Conservation (phyloP, 30 jellyfish, hydroid and myxozoan genomes). For the Turritopsis rubra region DNA sequence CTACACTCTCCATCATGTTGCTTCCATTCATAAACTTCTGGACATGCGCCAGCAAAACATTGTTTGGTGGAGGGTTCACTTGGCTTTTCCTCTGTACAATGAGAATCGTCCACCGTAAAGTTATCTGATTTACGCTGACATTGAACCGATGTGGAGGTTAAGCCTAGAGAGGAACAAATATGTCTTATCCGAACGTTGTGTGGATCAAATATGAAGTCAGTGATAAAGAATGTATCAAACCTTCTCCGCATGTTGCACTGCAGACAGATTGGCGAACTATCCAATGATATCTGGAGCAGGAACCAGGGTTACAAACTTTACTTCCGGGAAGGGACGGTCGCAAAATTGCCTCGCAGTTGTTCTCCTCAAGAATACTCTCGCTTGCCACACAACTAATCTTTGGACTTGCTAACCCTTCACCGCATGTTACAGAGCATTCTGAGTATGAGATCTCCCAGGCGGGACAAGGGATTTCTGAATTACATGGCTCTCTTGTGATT, state of each 20-base stretch:
- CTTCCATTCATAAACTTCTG: constrained; percentile 31
- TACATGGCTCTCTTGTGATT: constrained; percentile 34
- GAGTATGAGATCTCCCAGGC: constrained; percentile 45
- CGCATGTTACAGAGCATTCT: constrained; percentile 61
- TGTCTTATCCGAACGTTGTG: not conserved
- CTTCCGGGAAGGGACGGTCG: not conserved
- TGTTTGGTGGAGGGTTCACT: constrained; percentile 27
- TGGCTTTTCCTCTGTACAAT: constrained; percentile 27
- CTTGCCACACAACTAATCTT: not conserved
- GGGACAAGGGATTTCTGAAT: constrained; percentile 57
- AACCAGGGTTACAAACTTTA: constrained; percentile 36
- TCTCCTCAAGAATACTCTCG: not conserved
- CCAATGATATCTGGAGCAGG: constrained; percentile 68
- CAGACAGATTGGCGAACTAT: constrained; percentile 45
- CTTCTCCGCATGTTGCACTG: constrained; percentile 86
- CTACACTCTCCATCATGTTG: constrained; percentile 35
- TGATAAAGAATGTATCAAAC: constrained; percentile 18
- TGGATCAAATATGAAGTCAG: not conserved
- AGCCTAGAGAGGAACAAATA: not conserved
- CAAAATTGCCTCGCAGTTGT: not conserved
- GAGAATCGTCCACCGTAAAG: constrained; percentile 18
- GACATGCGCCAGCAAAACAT: constrained; percentile 46
- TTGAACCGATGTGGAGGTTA: not conserved
- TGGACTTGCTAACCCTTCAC: constrained; percentile 25
- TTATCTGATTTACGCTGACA: constrained; percentile 15